Evolutionary conservation across 2,797 vertebrate species (phyloP), one percentile per base, ranked within the genome.

Genomic region (Anguilla marmorata): DNA sequence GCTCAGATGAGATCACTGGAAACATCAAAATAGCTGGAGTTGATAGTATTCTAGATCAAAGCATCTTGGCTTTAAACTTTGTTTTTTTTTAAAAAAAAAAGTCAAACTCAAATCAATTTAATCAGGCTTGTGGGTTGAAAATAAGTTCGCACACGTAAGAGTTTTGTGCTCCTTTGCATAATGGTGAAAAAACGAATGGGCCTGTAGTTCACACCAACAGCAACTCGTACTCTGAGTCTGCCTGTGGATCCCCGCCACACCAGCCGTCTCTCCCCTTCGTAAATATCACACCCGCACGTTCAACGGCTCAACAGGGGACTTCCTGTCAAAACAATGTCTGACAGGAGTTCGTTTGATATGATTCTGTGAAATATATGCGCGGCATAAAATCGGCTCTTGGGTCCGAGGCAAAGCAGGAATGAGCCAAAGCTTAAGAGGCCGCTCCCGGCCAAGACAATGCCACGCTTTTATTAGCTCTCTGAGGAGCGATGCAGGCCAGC

Each of bases 1-100:
- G 45, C n/a, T 82, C 37, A 33, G 33, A 87, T 58, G 74, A 80
- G 52, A 76, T 82, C 60, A 80, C 41, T 87, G 54, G 19, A 87
- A 87, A 82, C 74, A 87, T 87, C 72, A 87, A 60, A 87, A 58
- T 21, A 76, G 50, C 30, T 87, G 50, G 50, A 87, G 37, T 72
- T 82, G 21, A 80, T 58, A 82, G 37, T 41, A 52, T 58, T 9
- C 56, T 6, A 30, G 33, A 87, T 79, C 72, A 87, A 87, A 82
- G 52, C 74, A 24, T 80, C 16, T n/a, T 48, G 48, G 19, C 5
- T 33, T 45, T 85, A 79, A 27, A 37, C 16, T n/a, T 21, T 50
- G 1, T 48, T 82, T 24, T 66, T 24, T 60, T 19, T 60, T n/a
- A n/a, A n/a, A n/a, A n/a, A n/a, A n/a, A n/a, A n/a, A 41, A 45